A percentile compares a stretch with the other conserved stretches of the same genome.
These are phyloP conservation scores for Lates japonicus DNA, from an alignment of 2,797 vertebrate species.

Conservation along the genomic window DNA sequence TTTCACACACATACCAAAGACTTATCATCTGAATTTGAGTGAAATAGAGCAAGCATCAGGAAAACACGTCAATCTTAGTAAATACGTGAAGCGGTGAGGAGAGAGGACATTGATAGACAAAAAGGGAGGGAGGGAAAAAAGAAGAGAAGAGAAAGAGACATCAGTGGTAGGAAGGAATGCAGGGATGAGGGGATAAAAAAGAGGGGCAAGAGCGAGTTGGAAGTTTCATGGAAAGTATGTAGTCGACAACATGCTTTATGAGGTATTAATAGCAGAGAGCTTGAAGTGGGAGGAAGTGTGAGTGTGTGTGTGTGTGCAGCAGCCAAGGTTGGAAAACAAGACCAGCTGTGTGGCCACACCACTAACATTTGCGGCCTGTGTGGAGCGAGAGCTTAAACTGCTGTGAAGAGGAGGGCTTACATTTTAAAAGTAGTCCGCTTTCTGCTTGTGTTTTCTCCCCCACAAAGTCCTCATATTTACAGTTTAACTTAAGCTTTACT, in stretches of 20 bases:
- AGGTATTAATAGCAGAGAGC: conserved; percentile 79
- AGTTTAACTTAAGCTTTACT: too few relatives aligned
- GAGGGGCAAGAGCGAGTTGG: conserved; percentile 22
- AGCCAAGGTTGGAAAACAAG: conserved; percentile 49
- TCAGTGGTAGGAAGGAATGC: conserved; percentile 37
- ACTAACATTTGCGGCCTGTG: conserved; percentile 26
- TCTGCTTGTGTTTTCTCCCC: too few relatives aligned
- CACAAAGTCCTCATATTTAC: too few relatives aligned
- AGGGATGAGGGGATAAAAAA: conserved; percentile 28
- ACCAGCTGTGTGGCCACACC: conserved; percentile 19
- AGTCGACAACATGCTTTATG: conserved; percentile 77
- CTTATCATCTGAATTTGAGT: conserved; percentile 22
- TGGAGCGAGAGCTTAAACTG: neutral
- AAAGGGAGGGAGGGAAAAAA: neutral
- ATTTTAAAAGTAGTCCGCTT: too few relatives aligned
- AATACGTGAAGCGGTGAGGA: conserved; percentile 13
- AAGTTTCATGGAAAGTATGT: conserved; percentile 78
- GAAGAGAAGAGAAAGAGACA: neutral
- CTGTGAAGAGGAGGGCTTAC: neutral
- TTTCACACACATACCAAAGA: conserved; percentile 22
- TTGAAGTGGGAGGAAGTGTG: conserved; percentile 40
- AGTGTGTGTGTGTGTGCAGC: conserved; percentile 29
- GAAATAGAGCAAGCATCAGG: conserved; percentile 16
- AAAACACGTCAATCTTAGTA: conserved; percentile 28
- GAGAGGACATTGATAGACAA: neutral